Conservation (phyloP, 2,888 invertebrate genomes). For the Melieria omissa region DNA sequence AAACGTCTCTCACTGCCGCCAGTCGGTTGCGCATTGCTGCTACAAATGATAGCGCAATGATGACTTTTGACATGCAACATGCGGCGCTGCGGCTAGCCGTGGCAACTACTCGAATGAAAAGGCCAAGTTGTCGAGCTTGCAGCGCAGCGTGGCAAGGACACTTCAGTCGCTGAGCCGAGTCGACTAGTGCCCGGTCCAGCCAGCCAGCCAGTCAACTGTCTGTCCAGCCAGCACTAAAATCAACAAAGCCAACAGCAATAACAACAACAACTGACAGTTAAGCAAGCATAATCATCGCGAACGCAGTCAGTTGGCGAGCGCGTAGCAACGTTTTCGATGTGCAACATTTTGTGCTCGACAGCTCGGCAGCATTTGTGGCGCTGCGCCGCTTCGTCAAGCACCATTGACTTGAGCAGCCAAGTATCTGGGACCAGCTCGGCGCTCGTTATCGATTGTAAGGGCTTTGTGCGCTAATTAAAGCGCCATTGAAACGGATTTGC, state of each 20-base stretch:
- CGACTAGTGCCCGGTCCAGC: slow-evolving; percentile 24
- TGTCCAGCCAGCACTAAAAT: slow-evolving; percentile 14
- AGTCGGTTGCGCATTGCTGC: neutral
- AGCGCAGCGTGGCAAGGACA: slow-evolving; percentile 15
- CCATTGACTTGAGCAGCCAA: slow-evolving; percentile 35
- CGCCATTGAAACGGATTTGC: neutral
- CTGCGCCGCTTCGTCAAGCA: slow-evolving; percentile 27
- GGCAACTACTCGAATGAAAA: neutral
- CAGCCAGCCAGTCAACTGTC: neutral
- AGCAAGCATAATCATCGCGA: neutral
- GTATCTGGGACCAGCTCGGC: neutral
- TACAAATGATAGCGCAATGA: slow-evolving; percentile 51
- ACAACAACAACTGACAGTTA: slow-evolving; percentile 10
- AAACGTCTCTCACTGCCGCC: too few relatives aligned
- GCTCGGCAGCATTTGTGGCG: neutral
- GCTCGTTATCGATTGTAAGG: slow-evolving; percentile 35
- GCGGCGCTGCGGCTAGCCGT: neutral
- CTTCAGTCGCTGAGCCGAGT: too few relatives aligned
- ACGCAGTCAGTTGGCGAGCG: too few relatives aligned
- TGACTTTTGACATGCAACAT: slow-evolving; percentile 58
- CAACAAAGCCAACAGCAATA: slow-evolving; percentile 24
- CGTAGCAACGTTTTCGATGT: too few relatives aligned
- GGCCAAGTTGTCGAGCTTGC: slow-evolving; percentile 10
- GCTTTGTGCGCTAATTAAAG: slow-evolving; percentile 28
- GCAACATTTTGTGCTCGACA: too few relatives aligned